A percentile compares a stretch with the other conserved stretches of the same genome.
phyloP scores from a whole-genome alignment of 2,797 vertebrate genomes.

The Cuculus canorus region DNA sequence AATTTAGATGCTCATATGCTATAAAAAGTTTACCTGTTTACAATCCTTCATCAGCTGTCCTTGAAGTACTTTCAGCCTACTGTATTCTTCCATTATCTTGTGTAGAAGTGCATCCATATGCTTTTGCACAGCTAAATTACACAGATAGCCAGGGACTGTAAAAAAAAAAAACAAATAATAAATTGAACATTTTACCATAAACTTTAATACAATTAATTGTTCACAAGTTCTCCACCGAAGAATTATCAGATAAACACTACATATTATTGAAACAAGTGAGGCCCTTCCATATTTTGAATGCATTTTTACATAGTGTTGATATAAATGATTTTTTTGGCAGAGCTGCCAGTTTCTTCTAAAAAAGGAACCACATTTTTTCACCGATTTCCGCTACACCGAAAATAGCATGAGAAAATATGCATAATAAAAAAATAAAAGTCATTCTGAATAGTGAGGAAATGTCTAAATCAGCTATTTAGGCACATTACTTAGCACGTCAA shows the following conservation, averaged over 20 bases:
- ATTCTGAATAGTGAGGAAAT: not conserved
- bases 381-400: not conserved
- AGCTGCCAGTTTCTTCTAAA: not conserved
- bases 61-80: slow-evolving; percentile 79
- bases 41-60: slow-evolving; percentile 71
- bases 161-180: not conserved
- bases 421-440: not conserved
- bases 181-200: not conserved
- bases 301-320: not conserved
- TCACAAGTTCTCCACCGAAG: not conserved
- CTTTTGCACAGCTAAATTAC: slow-evolving; percentile 76
- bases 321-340: not conserved
- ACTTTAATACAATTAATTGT: not conserved
- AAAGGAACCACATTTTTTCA: not conserved
- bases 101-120: slow-evolving; percentile 78
- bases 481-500: not conserved
- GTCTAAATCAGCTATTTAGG: not conserved
- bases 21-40: slow-evolving; percentile 72
- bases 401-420: not conserved
- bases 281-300: not conserved
- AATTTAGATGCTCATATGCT: not conserved
- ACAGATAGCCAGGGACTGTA: slow-evolving; percentile 14
- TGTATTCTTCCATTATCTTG: slow-evolving; percentile 80
- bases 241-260: not conserved
- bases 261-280: not conserved